phyloP scores from a whole-genome alignment of 1,140 invertebrate genomes.

The Drosophila bocki region DNA sequence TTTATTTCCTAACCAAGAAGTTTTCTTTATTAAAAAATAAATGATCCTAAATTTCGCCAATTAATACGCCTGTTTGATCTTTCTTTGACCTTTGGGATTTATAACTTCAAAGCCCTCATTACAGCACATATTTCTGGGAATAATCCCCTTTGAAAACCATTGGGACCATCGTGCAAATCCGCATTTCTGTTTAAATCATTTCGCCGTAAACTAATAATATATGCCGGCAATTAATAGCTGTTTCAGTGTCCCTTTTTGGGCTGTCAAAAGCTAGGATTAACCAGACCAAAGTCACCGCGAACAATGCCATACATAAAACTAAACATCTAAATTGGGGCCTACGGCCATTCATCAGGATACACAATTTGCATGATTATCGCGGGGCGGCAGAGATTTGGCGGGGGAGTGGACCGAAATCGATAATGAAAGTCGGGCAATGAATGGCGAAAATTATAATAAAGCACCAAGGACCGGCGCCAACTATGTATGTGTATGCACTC shows the following conservation, averaged over 20 bases:
- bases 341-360: slow-evolving; percentile 59
- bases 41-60: too few relatives aligned
- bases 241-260: slow-evolving; percentile 18
- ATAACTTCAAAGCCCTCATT: slow-evolving; percentile 8
- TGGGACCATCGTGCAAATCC: slow-evolving; percentile 9
- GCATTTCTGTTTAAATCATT: slow-evolving; percentile 3
- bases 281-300: slow-evolving; percentile 38
- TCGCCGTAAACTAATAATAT: slow-evolving; percentile 16
- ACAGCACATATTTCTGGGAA: slow-evolving; percentile 3
- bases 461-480: slow-evolving; percentile 11
- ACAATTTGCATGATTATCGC: slow-evolving; percentile 64
- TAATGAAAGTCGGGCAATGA: slow-evolving; percentile 57
- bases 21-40: neutral
- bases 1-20: neutral
- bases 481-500: slow-evolving; percentile 18
- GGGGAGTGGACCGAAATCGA: slow-evolving; percentile 58
- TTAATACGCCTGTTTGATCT: neutral
- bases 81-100: neutral
- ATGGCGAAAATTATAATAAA: slow-evolving; percentile 63
- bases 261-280: slow-evolving; percentile 48
- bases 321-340: slow-evolving; percentile 66
- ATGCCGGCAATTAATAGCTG: slow-evolving; percentile 40
- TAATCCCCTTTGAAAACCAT: neutral
- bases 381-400: slow-evolving; percentile 9
- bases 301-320: slow-evolving; percentile 46